Conservation (phyloP, 1,140 invertebrate species). For the Ceratosolen fusciceps region DNA sequence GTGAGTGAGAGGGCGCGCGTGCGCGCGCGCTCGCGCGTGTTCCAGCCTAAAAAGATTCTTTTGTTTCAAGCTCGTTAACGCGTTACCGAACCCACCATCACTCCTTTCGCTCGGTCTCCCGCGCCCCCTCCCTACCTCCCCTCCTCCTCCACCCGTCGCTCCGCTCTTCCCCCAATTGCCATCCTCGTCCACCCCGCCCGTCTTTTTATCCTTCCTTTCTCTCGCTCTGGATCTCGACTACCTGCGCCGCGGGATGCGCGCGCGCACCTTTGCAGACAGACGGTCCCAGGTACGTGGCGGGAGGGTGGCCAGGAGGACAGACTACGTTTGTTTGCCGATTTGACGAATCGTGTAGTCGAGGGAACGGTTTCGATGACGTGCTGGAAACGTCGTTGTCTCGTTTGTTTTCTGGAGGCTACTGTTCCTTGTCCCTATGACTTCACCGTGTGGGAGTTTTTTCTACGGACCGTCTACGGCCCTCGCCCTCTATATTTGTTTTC, state of each 20-base stretch:
- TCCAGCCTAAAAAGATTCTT: slow-evolving; percentile 61
- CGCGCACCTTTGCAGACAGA: not conserved
- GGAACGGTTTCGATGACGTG: slow-evolving; percentile 22
- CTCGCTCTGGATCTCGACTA: not conserved
- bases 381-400: slow-evolving; percentile 19
- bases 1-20: not conserved
- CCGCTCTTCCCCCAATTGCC: not conserved
- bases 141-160: not conserved
- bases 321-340: slow-evolving; percentile 30
- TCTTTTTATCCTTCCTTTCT: not conserved
- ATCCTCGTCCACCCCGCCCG: too few species aligned
- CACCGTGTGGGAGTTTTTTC: slow-evolving; percentile 10
- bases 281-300: not conserved
- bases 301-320: slow-evolving; percentile 2
- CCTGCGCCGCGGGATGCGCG: not conserved
- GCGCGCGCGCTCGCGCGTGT: not conserved
- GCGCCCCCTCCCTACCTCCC: too few species aligned
- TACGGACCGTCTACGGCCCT: not conserved
- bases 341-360: slow-evolving; percentile 9
- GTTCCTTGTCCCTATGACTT: slow-evolving; percentile 5
- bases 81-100: slow-evolving; percentile 62
- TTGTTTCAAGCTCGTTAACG: slow-evolving; percentile 72
- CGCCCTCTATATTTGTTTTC: not conserved
- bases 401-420: slow-evolving; percentile 22
- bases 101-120: not conserved